phyloP scores from a whole-genome alignment of 2,888 invertebrate genomes.

The Cosmia pyralina region DNA sequence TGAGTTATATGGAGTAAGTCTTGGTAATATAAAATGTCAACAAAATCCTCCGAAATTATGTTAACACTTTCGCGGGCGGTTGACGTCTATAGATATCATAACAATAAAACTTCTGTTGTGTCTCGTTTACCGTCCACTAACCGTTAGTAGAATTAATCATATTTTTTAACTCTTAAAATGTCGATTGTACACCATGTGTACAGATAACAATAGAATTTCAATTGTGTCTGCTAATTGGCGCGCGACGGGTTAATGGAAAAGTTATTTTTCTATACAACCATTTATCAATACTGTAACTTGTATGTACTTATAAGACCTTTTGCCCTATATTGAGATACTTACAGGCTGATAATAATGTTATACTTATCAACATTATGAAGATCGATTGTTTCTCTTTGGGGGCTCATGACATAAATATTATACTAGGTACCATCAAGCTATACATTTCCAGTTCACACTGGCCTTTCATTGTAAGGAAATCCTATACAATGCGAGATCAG shows the following conservation, averaged over 20 bases:
- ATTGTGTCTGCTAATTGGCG: too few species aligned
- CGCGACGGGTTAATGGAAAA: too few species aligned
- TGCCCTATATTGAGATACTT: constrained; percentile 16
- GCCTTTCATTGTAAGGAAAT: too few species aligned
- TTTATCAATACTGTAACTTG: constrained; percentile 3
- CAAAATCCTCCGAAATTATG: not conserved
- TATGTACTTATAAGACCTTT: constrained; percentile 19
- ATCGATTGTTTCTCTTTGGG: constrained; percentile 28
- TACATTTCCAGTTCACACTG: too few species aligned
- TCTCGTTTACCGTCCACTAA: too few species aligned
- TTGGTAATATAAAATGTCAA: not conserved
- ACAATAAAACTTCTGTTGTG: not conserved
- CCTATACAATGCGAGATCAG: too few species aligned
- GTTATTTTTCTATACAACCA: not conserved
- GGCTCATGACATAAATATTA: not conserved
- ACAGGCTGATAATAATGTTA: constrained; percentile 13
- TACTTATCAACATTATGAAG: constrained; percentile 19
- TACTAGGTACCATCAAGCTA: too few species aligned
- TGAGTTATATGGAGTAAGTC: not conserved
- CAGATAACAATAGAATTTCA: too few species aligned
- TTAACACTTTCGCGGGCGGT: not conserved
- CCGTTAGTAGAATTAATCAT: not conserved
- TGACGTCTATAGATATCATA: not conserved
- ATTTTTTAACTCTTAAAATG: too few species aligned
- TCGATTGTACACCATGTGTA: too few species aligned